phyloP scores from a whole-genome alignment of 2,797 vertebrate genomes.

The Myotis vivesi region DNA sequence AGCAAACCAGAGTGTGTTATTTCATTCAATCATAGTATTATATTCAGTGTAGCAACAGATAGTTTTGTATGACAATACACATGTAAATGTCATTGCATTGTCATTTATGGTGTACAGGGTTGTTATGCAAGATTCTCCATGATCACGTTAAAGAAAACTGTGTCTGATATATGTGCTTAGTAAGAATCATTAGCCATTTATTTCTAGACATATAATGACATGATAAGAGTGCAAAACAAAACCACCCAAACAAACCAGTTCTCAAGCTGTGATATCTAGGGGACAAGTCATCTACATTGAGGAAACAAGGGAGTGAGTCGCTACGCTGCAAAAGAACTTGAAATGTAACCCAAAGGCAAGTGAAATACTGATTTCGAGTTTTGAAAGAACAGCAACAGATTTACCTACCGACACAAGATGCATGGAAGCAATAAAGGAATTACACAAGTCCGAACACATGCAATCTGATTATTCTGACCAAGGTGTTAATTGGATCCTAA shows the following conservation, averaged over 20 bases:
- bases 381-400: slow-evolving; percentile 98
- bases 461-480: slow-evolving; percentile 99
- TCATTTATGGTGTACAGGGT: slow-evolving; percentile 84
- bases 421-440: slow-evolving; percentile 98
- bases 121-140: slow-evolving; percentile 82
- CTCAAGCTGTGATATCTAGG: slow-evolving; percentile 89
- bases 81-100: slow-evolving; percentile 91
- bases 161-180: slow-evolving; percentile 83
- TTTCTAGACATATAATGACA: slow-evolving; percentile 84
- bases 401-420: slow-evolving; percentile 99
- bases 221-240: slow-evolving; percentile 88
- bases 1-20: slow-evolving; percentile 79
- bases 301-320: slow-evolving; percentile 92
- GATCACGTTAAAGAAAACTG: slow-evolving; percentile 79
- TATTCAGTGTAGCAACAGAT: slow-evolving; percentile 92
- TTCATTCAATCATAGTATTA: slow-evolving; percentile 86
- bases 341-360: slow-evolving; percentile 94
- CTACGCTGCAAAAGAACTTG: slow-evolving; percentile 91
- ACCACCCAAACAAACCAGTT: slow-evolving; percentile 92
- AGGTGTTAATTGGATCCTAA: slow-evolving; percentile 99
- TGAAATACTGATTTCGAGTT: slow-evolving; percentile 91
- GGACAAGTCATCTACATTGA: slow-evolving; percentile 94
- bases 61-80: slow-evolving; percentile 89
- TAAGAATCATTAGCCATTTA: slow-evolving; percentile 87
- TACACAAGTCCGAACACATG: slow-evolving; percentile 96